These are phyloP conservation scores for Hydrozoanthus tunicans DNA, from an alignment of 64 coral and sea anemone genomes.

Conservation along the genomic window DNA sequence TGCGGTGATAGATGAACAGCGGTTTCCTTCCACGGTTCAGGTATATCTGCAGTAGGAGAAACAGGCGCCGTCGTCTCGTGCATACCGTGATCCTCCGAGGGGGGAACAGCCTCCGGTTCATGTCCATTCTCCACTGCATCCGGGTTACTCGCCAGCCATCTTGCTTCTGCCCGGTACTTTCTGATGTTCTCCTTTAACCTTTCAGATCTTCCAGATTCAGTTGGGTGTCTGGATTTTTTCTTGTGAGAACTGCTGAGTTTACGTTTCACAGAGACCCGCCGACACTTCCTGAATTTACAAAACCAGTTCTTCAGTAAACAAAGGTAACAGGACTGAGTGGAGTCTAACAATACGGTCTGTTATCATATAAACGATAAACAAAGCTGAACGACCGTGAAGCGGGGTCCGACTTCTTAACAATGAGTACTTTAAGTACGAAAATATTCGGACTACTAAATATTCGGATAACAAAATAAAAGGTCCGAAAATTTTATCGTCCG, in stretches of 20 bases:
- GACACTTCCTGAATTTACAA: background rate
- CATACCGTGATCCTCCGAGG: background rate
- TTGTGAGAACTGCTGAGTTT: constrained; percentile 58
- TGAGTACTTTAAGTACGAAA: too few relatives aligned
- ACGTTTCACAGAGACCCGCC: constrained; percentile 69
- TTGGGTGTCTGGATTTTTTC: constrained; percentile 46
- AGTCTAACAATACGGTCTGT: too few relatives aligned
- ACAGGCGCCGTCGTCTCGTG: constrained; percentile 34
- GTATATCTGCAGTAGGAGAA: constrained; percentile 38
- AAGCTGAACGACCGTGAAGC: too few relatives aligned
- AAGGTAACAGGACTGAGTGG: background rate
- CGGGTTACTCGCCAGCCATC: constrained; percentile 67
- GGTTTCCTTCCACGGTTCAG: constrained; percentile 49
- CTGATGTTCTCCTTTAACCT: constrained; percentile 85
- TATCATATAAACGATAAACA: too few relatives aligned
- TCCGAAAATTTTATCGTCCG: too few relatives aligned
- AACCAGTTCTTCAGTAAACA: background rate
- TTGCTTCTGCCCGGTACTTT: constrained; percentile 82
- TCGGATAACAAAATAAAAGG: too few relatives aligned
- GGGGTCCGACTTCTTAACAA: too few relatives aligned
- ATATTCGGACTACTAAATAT: too few relatives aligned
- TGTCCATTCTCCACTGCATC: constrained; percentile 33
- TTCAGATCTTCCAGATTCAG: constrained; percentile 60
- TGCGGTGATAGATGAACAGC: constrained; percentile 31
- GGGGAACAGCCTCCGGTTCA: background rate